Conservation (phyloP, 2,797 vertebrate genomes). For the Chaenodraco wilsoni region DNA sequence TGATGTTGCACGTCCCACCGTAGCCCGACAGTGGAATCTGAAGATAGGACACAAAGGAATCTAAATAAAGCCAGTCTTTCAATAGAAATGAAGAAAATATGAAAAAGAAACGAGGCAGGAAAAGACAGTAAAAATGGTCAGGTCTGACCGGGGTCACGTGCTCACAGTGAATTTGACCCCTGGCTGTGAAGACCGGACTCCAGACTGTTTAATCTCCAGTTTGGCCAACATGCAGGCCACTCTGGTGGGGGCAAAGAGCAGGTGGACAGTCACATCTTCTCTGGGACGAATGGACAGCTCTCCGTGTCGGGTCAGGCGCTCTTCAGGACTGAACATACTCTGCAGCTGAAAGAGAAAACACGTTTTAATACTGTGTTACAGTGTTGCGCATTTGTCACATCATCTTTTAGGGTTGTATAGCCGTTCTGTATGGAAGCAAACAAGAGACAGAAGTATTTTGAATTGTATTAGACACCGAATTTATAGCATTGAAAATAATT, state of each 20-base stretch:
- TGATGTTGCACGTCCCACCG: constrained; percentile 93
- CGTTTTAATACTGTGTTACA: neutral
- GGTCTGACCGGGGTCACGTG: neutral
- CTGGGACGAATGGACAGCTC: constrained; percentile 91
- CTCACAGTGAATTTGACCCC: constrained; percentile 96
- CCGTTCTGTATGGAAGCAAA: too few relatives aligned
- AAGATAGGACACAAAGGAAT: neutral
- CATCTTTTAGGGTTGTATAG: neutral
- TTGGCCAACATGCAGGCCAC: constrained; percentile 95
- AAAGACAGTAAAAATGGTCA: neutral
- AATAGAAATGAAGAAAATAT: neutral
- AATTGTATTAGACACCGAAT: too few relatives aligned
- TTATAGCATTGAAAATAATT: too few relatives aligned
- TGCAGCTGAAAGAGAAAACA: constrained; percentile 84
- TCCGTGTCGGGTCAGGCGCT: constrained; percentile 88
- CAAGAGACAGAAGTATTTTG: too few relatives aligned
- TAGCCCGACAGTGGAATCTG: constrained; percentile 97
- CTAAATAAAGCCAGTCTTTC: fast-evolving
- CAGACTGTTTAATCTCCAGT: constrained; percentile 96
- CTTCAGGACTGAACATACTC: constrained; percentile 91
- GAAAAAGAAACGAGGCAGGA: neutral
- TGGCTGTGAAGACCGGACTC: constrained; percentile 86
- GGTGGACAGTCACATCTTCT: constrained; percentile 89
- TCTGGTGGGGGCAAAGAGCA: constrained; percentile 92
- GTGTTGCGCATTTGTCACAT: neutral